Percentiles rank a stretch among this genome's conserved stretches.
phyloP scores from a whole-genome alignment of 2,797 vertebrate genomes.

The Paratrypauchen microcephalus region DNA sequence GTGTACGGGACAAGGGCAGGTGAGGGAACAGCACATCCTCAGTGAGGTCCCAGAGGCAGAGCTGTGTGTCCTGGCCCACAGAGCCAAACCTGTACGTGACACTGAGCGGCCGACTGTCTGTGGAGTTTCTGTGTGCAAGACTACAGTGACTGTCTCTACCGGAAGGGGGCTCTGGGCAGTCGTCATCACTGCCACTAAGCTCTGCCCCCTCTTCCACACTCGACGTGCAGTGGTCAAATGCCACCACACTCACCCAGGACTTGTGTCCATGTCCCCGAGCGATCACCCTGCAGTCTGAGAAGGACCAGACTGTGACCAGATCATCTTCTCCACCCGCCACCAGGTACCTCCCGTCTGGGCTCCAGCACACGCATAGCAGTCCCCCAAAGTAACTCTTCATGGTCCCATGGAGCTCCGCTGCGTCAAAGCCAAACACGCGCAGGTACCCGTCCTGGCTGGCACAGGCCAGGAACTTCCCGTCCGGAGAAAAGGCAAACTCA shows the following conservation, averaged over 20 bases:
- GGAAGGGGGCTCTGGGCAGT: constrained; percentile 93
- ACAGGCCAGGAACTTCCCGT: constrained; percentile 94
- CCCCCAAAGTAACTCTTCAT: constrained; percentile 99
- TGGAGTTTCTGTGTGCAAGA: constrained; percentile 95
- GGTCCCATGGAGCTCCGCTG: constrained; percentile 92
- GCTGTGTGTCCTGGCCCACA: constrained; percentile 96
- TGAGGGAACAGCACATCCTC: constrained; percentile 98
- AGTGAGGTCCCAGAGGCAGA: constrained; percentile 97
- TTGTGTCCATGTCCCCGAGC: constrained; percentile 94
- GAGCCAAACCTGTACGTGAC: constrained; percentile 96
- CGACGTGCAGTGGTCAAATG: constrained; percentile 94
- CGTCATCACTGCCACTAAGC: constrained; percentile 96
- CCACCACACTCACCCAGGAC: constrained; percentile 96
- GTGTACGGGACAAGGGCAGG: constrained; percentile 92
- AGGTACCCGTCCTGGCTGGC: constrained; percentile 97
- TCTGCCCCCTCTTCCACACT: constrained; percentile 95
- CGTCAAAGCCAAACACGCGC: constrained; percentile 94
- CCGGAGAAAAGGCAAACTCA: constrained; percentile 96
- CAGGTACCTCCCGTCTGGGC: constrained; percentile 94
- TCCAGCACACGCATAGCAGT: constrained; percentile 95
- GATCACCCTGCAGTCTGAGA: constrained; percentile 92
- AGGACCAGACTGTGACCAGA: constrained; percentile 98
- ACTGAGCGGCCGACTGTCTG: constrained; percentile 92
- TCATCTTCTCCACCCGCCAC: constrained; percentile 96
- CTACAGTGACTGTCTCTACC: constrained; percentile 89